Base-by-base conservation (phyloP, 1,140 invertebrate species). In the Leptonema lineaticorne region DNA sequence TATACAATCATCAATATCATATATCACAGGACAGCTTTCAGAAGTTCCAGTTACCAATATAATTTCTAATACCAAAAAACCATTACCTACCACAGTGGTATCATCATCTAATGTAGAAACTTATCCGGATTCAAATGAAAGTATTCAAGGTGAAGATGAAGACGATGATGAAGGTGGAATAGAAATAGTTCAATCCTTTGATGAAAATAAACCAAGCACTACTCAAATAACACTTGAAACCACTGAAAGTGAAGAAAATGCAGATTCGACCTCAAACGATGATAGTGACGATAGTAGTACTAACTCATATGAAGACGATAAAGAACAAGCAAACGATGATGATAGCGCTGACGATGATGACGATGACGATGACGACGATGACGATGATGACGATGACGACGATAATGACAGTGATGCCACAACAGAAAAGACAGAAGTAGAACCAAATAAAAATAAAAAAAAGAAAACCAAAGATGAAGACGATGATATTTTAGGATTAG, bases 1-100 rank as follows among this genome's bases (percentile, higher is more conserved):
- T 4, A 72, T 83, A 58, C 78, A 82, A 75, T 77, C 81, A 73
- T 83, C 81, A 18, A 76, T 83, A 67, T 80, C 79, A n/a, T 78
- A 80, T 74, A 80, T 83, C 6, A 82, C 81, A 24, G 81, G 80
- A 41, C 81, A 83, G 67, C 67, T 83, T 24, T 81, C 81, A 30
- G 76, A 75, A 18, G 76, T 81, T 73, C 80, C 79, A 68, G 79
- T 77, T 5, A 78, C 79, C 26, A 77, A 79, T 29, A 78, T 81
- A 46, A 69, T 78, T 67, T 73, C 79, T 7, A 76, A 74, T 22
- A 64, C 64, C 18, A 67, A 64, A 18, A n/a, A n/a, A 68, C 50
- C 24, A 26, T 53, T 14, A 64, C 74, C 26, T 72, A 76, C 69
- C 76, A 79, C 70, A 78, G 78, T 75, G 60, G 80, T 67, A 73